Conservation (phyloP, 2,797 vertebrate species). For the Pteronotus mesoamericanus region DNA sequence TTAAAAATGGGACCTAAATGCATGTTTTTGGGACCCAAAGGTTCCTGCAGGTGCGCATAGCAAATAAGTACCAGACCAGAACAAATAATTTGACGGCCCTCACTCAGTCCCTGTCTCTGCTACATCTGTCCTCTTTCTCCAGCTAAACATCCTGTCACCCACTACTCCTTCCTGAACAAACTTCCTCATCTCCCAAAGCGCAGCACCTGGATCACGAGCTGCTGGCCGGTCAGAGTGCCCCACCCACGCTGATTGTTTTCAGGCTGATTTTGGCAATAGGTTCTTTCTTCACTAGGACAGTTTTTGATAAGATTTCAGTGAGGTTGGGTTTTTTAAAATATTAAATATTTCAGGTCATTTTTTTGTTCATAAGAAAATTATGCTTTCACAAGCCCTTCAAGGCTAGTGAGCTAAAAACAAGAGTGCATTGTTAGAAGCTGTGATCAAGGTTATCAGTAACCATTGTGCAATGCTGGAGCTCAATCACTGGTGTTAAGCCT, state of each 20-base stretch:
- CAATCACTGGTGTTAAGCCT: background rate
- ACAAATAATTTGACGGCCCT: background rate
- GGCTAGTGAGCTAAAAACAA: background rate
- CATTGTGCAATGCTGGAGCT: background rate
- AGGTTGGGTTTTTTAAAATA: background rate
- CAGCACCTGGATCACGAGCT: background rate
- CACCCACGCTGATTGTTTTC: background rate
- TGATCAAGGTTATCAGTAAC: background rate
- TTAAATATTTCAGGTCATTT: background rate
- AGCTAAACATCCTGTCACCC: accelerated
- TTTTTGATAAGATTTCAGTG: background rate
- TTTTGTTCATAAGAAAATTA: background rate
- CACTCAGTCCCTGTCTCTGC: accelerated
- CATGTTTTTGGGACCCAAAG: background rate
- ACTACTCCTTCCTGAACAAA: background rate
- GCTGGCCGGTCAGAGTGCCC: background rate
- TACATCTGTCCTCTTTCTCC: background rate
- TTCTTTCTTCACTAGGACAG: background rate
- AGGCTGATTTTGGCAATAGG: background rate
- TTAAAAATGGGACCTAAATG: background rate
- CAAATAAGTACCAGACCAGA: too few species aligned
- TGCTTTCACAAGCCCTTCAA: background rate
- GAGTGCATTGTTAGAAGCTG: background rate
- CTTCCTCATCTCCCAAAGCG: background rate
- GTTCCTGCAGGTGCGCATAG: background rate